These are phyloP conservation scores for Oasisia sp. DNA, from an alignment of 2,888 invertebrate species.

Conservation along the genomic window DNA sequence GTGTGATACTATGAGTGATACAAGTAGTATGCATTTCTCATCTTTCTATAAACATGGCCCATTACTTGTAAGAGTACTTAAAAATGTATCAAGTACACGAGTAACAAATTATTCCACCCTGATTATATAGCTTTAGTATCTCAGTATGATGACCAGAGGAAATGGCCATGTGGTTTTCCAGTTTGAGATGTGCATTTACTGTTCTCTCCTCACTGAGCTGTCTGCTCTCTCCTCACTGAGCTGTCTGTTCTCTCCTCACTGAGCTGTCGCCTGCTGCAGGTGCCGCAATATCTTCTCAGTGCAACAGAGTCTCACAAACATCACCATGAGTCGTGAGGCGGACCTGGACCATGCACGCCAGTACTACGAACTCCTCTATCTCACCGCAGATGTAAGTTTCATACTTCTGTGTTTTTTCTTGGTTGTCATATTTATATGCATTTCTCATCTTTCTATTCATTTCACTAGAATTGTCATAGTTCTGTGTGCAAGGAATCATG, in stretches of 20 bases:
- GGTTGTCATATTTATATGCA: no score
- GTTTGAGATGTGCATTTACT: not conserved
- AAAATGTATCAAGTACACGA: no score
- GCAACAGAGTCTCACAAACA: slow-evolving; percentile 85
- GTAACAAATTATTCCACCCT: no score
- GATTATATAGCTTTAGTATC: no score
- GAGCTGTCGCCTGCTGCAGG: slow-evolving; percentile 49
- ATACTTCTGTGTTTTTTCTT: not conserved
- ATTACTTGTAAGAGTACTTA: no score
- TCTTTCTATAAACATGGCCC: no score
- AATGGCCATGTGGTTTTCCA: not conserved
- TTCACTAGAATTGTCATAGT: no score
- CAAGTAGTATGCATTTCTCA: no score
- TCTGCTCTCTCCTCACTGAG: no score
- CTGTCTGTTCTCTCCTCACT: not conserved
- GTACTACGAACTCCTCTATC: slow-evolving; percentile 86
- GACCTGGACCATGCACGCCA: slow-evolving; percentile 89
- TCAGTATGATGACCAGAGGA: not conserved
- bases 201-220: no score
- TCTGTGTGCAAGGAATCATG: no score
- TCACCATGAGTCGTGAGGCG: slow-evolving; percentile 82
- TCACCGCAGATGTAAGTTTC: slow-evolving; percentile 42
- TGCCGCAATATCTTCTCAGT: slow-evolving; percentile 85
- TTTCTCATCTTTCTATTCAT: not conserved
- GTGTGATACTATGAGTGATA: no score